Percentiles rank a stretch among this genome's conserved stretches.
These are phyloP conservation scores for Toxotes chatareus DNA, from an alignment of 2,113 vertebrate species.

Conservation along the genomic window DNA sequence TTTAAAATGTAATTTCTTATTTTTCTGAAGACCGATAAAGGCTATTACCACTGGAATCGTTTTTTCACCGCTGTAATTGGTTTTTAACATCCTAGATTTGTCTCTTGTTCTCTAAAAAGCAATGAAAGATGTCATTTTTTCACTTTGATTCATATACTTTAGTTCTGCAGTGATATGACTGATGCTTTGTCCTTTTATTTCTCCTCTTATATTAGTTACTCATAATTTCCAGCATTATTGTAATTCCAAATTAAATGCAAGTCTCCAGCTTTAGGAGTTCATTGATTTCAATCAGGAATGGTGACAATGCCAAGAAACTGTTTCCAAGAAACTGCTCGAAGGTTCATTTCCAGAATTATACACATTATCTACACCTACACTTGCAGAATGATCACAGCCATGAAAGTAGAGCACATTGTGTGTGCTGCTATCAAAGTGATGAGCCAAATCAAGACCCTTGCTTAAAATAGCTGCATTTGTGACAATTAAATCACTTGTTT, in stretches of 20 bases:
- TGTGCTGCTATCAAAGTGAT: constrained; percentile 19
- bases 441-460: constrained; percentile 22
- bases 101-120: constrained; percentile 49
- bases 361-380: constrained; percentile 43
- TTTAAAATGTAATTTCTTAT: constrained; percentile 53
- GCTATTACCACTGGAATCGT: constrained; percentile 40
- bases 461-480: constrained; percentile 41
- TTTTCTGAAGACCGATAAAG: constrained; percentile 56
- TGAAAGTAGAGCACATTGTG: constrained; percentile 37
- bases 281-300: constrained; percentile 54
- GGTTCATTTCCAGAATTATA: constrained; percentile 25
- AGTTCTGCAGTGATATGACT: constrained; percentile 37
- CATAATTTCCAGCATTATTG: constrained; percentile 52
- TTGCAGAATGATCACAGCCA: constrained; percentile 38
- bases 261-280: constrained; percentile 37
- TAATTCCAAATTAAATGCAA: constrained; percentile 58
- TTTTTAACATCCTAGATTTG: constrained; percentile 57
- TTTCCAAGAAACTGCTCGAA: constrained; percentile 16
- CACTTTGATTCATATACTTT: constrained; percentile 46
- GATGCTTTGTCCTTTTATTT: constrained; percentile 55
- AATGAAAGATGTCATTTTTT: constrained; percentile 37
- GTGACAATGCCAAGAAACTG: constrained; percentile 36
- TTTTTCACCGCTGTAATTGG: constrained; percentile 58
- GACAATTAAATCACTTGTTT: constrained; percentile 39
- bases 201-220: constrained; percentile 44